Evolutionary conservation across 2,797 vertebrate genomes (phyloP).

Genomic region (Hozukius guyotensis): DNA sequence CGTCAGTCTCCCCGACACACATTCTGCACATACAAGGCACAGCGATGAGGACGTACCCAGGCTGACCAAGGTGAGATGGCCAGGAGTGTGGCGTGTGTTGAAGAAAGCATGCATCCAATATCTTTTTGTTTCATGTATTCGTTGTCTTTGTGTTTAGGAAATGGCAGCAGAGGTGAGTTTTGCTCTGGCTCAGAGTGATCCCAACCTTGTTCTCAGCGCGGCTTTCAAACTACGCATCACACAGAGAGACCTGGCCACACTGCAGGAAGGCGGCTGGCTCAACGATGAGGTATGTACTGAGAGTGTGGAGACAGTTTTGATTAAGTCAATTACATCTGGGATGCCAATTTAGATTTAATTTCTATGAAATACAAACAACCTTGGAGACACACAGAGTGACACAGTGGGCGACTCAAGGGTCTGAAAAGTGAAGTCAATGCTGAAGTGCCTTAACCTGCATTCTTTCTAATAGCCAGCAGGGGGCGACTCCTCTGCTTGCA

Average conservation of each 20-base stretch:
- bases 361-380: not conserved
- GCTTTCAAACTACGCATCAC: conserved; percentile 92
- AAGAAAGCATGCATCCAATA: not conserved
- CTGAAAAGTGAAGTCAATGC: no score
- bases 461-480: no score
- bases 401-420: not conserved
- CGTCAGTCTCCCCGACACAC: conserved; percentile 38
- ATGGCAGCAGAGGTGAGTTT: conserved; percentile 88
- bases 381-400: not conserved
- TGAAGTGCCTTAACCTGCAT: no score
- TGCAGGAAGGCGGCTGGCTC: conserved; percentile 89
- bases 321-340: not conserved
- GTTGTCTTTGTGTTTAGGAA: conserved; percentile 78
- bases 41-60: conserved; percentile 81
- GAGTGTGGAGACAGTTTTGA: not conserved
- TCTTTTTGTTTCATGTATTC: not conserved
- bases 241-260: conserved; percentile 89
- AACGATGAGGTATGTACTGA: conserved; percentile 88
- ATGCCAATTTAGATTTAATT: no score
- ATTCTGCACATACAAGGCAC: conserved; percentile 51
- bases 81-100: not conserved
- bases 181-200: conserved; percentile 83
- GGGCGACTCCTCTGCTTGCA: no score
- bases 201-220: conserved; percentile 87
- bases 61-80: conserved; percentile 85